Conservation (phyloP, 2,888 invertebrate genomes). For the Schizotus pectinicornis region DNA sequence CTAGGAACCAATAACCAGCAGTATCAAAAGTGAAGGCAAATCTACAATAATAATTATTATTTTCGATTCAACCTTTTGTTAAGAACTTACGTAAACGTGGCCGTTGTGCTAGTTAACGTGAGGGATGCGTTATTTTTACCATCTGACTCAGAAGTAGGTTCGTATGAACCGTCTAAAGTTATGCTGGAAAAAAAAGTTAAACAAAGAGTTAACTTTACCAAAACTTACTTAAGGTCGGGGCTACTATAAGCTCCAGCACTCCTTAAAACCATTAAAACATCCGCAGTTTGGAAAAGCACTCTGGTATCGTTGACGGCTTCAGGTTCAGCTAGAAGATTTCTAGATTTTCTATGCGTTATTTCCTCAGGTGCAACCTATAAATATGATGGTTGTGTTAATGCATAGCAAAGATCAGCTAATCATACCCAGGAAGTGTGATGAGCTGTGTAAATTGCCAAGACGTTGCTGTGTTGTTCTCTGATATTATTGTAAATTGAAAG, state of each 20-base stretch:
- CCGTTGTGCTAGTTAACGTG: background rate
- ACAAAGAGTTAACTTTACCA: background rate
- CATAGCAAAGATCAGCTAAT: constrained; percentile 18
- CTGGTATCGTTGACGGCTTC: constrained; percentile 8
- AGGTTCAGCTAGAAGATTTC: constrained; percentile 37
- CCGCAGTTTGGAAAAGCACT: background rate
- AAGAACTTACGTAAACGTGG: background rate
- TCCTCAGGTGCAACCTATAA: constrained; percentile 48
- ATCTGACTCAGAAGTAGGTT: background rate
- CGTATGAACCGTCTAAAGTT: background rate
- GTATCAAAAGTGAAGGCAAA: background rate
- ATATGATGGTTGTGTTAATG: constrained; percentile 13
- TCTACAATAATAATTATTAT: constrained; percentile 2
- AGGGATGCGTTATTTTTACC: too few species aligned
- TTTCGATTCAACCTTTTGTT: background rate
- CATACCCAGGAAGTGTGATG: constrained; percentile 63
- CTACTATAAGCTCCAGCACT: background rate
- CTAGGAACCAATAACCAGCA: constrained; percentile 39
- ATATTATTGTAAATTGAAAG: constrained; percentile 62
- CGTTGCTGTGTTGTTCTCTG: constrained; percentile 56
- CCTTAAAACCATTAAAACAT: constrained; percentile 9
- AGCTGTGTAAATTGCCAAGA: constrained; percentile 67
- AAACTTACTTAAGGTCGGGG: background rate
- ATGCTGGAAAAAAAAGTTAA: background rate
- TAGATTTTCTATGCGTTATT: constrained; percentile 40